These are phyloP conservation scores for Myotis myotis DNA, from an alignment of 2,797 vertebrate genomes.

Conservation along the genomic window DNA sequence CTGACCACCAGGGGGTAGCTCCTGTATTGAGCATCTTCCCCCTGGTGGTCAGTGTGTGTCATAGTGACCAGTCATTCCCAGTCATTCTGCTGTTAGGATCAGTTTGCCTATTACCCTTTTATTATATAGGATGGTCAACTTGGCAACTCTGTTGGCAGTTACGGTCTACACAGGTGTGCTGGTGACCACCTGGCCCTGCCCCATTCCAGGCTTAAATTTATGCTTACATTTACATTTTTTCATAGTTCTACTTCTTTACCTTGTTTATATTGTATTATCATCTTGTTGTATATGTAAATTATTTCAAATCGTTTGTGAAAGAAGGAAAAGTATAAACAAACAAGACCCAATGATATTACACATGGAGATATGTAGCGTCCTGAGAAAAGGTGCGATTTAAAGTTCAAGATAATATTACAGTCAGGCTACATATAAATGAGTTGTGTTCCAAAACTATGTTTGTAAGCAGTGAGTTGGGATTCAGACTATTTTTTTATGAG, in stretches of 20 bases:
- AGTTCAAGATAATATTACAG: conserved; percentile 52
- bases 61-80: no score
- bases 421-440: conserved; percentile 3
- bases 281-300: conserved; percentile 11
- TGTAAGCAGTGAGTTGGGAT: background rate
- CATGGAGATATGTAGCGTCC: conserved; percentile 17
- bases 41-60: no score
- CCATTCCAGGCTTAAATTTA: background rate
- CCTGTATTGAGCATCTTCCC: no score
- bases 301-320: conserved; percentile 51
- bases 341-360: conserved; percentile 34
- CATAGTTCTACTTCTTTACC: background rate
- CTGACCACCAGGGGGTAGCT: no score
- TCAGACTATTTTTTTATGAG: background rate
- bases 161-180: fast-evolving
- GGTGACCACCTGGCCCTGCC: background rate
- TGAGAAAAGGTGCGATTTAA: conserved; percentile 44
- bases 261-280: conserved; percentile 1
- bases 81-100: no score
- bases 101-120: no score
- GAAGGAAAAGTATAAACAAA: conserved; percentile 50
- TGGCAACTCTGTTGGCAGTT: background rate
- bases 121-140: no score
- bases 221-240: background rate
- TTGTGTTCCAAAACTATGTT: background rate